Evolutionary conservation across 2,797 vertebrate genomes (phyloP), one percentile per base, ranked within the genome.

Genomic region (Protosalanx chinensis): DNA sequence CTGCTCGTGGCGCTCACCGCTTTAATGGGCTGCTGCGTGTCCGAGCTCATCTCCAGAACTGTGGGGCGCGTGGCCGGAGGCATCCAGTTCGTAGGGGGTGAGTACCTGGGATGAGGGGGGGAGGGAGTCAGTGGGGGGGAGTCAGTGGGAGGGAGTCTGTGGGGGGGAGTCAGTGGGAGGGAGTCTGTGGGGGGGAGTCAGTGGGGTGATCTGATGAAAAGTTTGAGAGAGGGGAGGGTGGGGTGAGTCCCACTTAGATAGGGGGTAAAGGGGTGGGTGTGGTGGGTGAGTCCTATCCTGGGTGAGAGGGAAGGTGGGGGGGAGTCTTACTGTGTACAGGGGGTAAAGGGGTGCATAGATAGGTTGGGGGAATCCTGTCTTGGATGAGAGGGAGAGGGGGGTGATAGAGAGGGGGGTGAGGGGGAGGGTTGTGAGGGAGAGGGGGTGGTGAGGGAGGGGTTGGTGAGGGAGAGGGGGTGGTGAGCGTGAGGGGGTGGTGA

Each of bases 11-110:
- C 96, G 0, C 93, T 99, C 76, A 98, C 96, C 0, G 96, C 95
- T 0, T 92, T 98, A 71, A 98, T 99, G 96, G 96, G 95, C 70
- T 98, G 97, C 92, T 99, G 98, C 13, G 93, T 99, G 83, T 96
- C 96, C 0, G 96, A 98, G 84, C 95, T 99, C 84, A 97, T 98
- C 93, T 98, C 98, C 62, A 94, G 96, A 79, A 97, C 96, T 0
- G 95, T 98, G 35, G 97, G 96, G 58, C 94, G 97, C 29, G 96
- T 96, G 83, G 97, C 97, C 3, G 97, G 97, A 71, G 97, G 96
- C 72, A 95, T 99, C 85, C 98, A 98, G 90, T 98, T 99, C 79
- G 91, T 98, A 18, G 97, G 96, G 76, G 97, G 97, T 98, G 90
- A 96, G 97, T 94, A 46, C 41, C 33, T 30, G 8, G 16, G 61